phyloP scores from a whole-genome alignment of 2,797 vertebrate genomes.

The Sebastes goodei region DNA sequence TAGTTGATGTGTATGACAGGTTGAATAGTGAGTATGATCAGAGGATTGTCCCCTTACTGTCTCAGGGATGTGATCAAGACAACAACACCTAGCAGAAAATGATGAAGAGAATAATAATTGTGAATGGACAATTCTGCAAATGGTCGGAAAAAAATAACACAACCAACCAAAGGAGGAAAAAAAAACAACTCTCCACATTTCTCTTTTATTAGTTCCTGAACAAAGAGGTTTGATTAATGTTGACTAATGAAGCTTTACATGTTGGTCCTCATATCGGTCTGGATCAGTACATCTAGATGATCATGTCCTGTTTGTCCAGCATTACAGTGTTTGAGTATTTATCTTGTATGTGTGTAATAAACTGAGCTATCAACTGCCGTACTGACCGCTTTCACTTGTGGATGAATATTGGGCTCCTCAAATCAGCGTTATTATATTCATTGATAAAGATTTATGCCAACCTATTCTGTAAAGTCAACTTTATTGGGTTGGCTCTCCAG shows the following conservation, averaged over 20 bases:
- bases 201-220: constrained; percentile 6
- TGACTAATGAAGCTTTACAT: constrained; percentile 24
- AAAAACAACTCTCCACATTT: background rate
- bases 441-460: too few species aligned
- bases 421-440: background rate
- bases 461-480: background rate
- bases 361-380: constrained; percentile 66
- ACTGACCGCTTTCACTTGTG: background rate
- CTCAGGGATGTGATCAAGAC: constrained; percentile 74
- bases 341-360: constrained; percentile 71
- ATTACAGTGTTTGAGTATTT: constrained; percentile 60
- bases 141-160: background rate
- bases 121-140: background rate
- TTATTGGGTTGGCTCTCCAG: background rate
- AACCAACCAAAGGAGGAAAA: constrained; percentile 9
- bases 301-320: constrained; percentile 47
- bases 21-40: constrained; percentile 11
- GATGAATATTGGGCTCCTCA: background rate
- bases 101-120: background rate
- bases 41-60: constrained; percentile 27
- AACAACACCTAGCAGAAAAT: background rate
- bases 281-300: constrained; percentile 17
- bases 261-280: constrained; percentile 33
- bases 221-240: background rate
- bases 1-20: background rate